Conservation (phyloP, 2,888 invertebrate species). For the Perdita meconis region DNA sequence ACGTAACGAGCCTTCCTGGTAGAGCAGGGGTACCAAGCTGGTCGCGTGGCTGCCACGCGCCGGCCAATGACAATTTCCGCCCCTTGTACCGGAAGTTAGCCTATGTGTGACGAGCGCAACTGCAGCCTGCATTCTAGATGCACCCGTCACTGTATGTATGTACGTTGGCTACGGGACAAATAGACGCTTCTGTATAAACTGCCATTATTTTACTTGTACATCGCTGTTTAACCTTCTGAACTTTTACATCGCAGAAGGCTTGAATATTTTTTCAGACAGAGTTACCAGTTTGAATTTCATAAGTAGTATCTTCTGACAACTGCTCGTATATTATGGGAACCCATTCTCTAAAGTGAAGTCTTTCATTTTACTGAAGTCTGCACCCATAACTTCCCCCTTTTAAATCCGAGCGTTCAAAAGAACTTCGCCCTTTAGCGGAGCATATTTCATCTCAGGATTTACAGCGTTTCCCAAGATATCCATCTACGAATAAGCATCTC, state of each 20-base stretch:
- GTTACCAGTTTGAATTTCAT: too few relatives aligned
- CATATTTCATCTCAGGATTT: conserved; percentile 23
- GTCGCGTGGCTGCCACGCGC: conserved; percentile 81
- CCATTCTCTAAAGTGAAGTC: background rate
- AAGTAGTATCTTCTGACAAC: too few relatives aligned
- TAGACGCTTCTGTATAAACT: conserved; percentile 4
- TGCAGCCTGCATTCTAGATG: conserved; percentile 68
- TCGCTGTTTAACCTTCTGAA: background rate
- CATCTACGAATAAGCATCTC: conserved; percentile 38
- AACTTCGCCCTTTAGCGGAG: background rate
- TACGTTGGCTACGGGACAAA: conserved; percentile 30
- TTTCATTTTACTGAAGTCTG: background rate
- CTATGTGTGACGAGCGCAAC: conserved; percentile 58
- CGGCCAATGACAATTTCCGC: conserved; percentile 77
- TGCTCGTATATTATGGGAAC: background rate
- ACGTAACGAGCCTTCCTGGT: conserved; percentile 35
- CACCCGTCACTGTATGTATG: conserved; percentile 57
- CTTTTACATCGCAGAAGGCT: too few relatives aligned
- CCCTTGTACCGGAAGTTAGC: conserved; percentile 69
- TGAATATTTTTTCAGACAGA: too few relatives aligned
- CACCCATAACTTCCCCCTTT: background rate
- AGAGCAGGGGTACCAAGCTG: conserved; percentile 41
- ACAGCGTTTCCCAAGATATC: conserved; percentile 33
- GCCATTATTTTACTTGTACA: conserved; percentile 12
- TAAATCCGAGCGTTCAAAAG: background rate